Base-by-base conservation (phyloP, 2,797 vertebrate species). In the Apodemus agrarius region DNA sequence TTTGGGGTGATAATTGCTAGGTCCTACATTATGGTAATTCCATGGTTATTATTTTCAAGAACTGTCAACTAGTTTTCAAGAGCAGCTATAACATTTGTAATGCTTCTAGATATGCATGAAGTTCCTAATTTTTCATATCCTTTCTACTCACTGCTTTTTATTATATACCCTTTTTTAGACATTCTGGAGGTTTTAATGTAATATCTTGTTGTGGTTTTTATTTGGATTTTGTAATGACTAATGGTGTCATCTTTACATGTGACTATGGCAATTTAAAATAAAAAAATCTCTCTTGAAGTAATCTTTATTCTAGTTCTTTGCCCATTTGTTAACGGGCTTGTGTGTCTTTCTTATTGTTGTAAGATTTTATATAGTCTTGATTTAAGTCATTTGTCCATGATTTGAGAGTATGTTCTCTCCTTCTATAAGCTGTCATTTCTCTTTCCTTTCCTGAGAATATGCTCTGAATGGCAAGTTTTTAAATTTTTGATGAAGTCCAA, bases 401-500 rank as follows among this genome's bases (percentile, higher is more conserved):
- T 81, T 81, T 88, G 14, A n/a, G 76, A 84, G 17, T 92, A 59
- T 67, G 84, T 96, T 90, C 37, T 72, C n/a, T 78, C 49, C 43
- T 76, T 88, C 80, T 92, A 2, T 40, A 8, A 46, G 31, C 24
- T 88, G 1, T 82, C 65, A 74, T 94, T 89, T 94, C 17, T 63
- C 24, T 89, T 74, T 91, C 21, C 34, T 89, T 79, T 89, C 31
- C 83, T 86, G 24, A 21, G 65, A 92, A 52, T 80, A 29, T 85
- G 19, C 49, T 90, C 79, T 92, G 81, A 90, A 52, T 24, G 57
- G 63, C 34, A 78, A 46, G 94, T n/a, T 79, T 75, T 76, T 76
- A 0, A 85, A 31, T 37, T 94, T 94, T 76, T 93, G 22, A 96
- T 83, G 10, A 94, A 91, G n/a, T 85, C 22, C 9, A 85, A 5